Conservation (phyloP, 1,140 invertebrate genomes). For the Caenorhabditis inopinata region DNA sequence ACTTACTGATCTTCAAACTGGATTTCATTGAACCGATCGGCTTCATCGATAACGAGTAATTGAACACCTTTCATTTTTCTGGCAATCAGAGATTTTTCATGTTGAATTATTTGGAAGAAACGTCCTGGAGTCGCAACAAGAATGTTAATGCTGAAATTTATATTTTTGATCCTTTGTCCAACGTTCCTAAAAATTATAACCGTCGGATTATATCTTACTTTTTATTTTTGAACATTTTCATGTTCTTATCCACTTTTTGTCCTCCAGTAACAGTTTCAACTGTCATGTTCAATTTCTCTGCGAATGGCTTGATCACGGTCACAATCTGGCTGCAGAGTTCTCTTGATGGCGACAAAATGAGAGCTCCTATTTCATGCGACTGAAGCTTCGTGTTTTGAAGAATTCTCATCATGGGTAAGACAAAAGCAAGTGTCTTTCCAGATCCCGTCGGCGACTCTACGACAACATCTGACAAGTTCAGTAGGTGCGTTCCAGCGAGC, state of each 20-base stretch:
- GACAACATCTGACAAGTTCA: conserved; percentile 58
- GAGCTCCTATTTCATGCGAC: conserved; percentile 46
- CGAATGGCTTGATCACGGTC: conserved; percentile 41
- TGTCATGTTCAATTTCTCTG: conserved; percentile 28
- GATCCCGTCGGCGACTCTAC: conserved; percentile 65
- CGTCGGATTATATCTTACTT: conserved; percentile 39
- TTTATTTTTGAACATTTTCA: conserved; percentile 47
- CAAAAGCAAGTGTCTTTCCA: conserved; percentile 63
- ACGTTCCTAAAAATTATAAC: conserved; percentile 10
- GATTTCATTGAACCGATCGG: conserved; percentile 86
- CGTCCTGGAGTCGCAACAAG: conserved; percentile 62
- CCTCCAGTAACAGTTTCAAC: conserved; percentile 42
- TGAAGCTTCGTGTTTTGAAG: conserved; percentile 44
- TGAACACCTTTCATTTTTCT: conserved; percentile 72
- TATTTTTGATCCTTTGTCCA: too few relatives aligned
- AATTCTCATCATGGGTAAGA: conserved; percentile 60
- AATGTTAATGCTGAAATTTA: conserved; percentile 54
- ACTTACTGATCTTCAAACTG: conserved; percentile 78
- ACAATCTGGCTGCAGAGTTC: conserved; percentile 51
- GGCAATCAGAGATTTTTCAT: conserved; percentile 50
- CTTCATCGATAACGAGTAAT: conserved; percentile 91
- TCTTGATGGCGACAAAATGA: conserved; percentile 51
- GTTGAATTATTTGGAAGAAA: conserved; percentile 48
- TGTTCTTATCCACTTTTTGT: conserved; percentile 46
- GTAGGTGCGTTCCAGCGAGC: conserved; percentile 33